Base-by-base conservation (phyloP, 2,113 vertebrate species). In the Todiramphus saurophagus region DNA sequence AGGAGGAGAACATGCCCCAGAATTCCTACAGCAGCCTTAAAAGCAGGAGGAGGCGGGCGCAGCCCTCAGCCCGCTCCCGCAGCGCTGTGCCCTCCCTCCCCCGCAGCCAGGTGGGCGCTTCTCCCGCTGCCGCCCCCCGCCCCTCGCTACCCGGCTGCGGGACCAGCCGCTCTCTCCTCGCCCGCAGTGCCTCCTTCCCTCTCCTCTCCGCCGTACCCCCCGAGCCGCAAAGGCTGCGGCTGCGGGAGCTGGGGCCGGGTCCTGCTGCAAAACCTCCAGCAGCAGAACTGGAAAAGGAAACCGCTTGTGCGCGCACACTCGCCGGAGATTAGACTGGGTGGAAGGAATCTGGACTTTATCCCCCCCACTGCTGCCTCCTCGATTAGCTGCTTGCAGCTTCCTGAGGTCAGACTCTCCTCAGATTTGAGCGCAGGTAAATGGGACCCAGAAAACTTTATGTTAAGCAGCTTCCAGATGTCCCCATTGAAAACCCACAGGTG, bases 291-390 rank as follows among this genome's bases (percentile, higher is more conserved):
- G 51, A 4, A 23, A 46, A 50, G 82, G 55, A 50, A 62, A 58
- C 9, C 27, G 87, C 80, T 50, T 31, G n/a, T 83, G 90, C 44
- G 75, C 58, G 12, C 58, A 53, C 91, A 7, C 37, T 81, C 74
- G 77, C 90, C 92, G 51, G 75, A 74, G 88, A 96, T 96, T 91
- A 96, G 62, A 31, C 51, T 59, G 28, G 33, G 24, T 79, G 81
- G 75, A 81, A 95, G 50, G 88, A 94, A 88, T 35, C 93, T 93
- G 94, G 93, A 95, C 94, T 97, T 97, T 90, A 97, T 83, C 91
- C 91, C 73, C 67, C 53, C 33, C 53, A 16, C 64, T 10, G 56
- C 83, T 66, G 89, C 94, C 92, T 88, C 83, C 90, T 94, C 83
- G 13, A 62, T 92, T 62, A 92, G 80, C 83, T 55, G 83, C 75